These are phyloP conservation scores for Euspilapteryx auroguttella DNA, from an alignment of 2,888 invertebrate genomes.

Conservation along the genomic window DNA sequence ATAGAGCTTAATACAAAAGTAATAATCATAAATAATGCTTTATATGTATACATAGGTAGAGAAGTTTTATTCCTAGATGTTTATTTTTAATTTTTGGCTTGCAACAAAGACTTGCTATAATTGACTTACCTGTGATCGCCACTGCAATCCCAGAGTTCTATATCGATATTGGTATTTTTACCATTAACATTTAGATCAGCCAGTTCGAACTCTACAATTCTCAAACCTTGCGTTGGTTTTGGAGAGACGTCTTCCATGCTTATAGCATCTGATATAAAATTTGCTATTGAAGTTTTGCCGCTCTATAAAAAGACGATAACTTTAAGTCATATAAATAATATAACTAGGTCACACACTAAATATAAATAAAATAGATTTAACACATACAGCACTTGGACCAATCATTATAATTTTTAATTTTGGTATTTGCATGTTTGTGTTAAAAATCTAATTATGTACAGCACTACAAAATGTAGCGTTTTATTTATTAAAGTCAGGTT, in stretches of 20 bases:
- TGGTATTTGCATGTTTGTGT: conserved; percentile 32
- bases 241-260: conserved; percentile 65
- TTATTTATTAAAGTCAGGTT: too few species aligned
- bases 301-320: conserved; percentile 50
- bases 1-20: too few species aligned
- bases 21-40: too few species aligned
- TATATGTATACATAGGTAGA: too few species aligned
- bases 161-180: conserved; percentile 62
- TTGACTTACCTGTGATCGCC: conserved; percentile 69
- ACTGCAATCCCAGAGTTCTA: conserved; percentile 81
- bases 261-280: conserved; percentile 67
- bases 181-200: conserved; percentile 62
- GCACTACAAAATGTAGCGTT: too few species aligned
- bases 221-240: conserved; percentile 70
- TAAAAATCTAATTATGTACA: too few species aligned
- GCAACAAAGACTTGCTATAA: too few species aligned
- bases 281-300: conserved; percentile 72
- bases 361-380: too few species aligned
- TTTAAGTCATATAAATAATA: too few species aligned
- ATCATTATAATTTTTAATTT: conserved; percentile 61
- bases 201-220: conserved; percentile 78
- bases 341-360: too few species aligned
- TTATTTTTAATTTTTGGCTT: too few species aligned
- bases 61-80: too few species aligned
- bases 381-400: conserved; percentile 56